Conservation (phyloP, 2,113 vertebrate species). For the Cichladusa arquata region DNA sequence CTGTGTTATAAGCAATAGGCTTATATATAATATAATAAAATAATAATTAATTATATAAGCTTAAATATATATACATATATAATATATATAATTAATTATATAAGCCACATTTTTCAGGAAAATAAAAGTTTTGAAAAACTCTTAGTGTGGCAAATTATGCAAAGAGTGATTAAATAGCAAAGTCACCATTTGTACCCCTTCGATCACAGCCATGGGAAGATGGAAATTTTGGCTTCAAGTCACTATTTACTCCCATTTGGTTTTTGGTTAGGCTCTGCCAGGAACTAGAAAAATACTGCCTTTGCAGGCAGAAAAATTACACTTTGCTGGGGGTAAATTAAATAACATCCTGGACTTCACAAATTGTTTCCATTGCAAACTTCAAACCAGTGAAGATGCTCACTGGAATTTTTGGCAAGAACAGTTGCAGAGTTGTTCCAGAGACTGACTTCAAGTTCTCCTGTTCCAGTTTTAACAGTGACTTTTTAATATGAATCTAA, state of each 20-base stretch:
- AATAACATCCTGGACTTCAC: not conserved
- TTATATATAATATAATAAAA: too few relatives aligned
- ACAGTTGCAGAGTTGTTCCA: not conserved
- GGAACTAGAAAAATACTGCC: not conserved
- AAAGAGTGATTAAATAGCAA: not conserved
- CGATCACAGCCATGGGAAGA: fast-evolving
- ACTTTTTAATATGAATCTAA: not conserved
- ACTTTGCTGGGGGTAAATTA: not conserved
- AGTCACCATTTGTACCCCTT: not conserved
- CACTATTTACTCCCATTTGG: not conserved
- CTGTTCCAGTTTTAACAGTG: not conserved
- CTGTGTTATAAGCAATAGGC: too few relatives aligned
- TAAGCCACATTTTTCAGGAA: not conserved
- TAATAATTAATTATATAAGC: too few relatives aligned
- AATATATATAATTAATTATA: too few relatives aligned
- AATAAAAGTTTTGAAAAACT: not conserved
- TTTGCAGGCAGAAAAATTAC: not conserved
- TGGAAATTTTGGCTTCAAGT: not conserved
- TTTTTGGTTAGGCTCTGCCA: not conserved
- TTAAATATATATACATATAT: too few relatives aligned
- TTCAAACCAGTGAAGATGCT: not conserved
- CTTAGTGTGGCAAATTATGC: not conserved
- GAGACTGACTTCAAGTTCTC: not conserved
- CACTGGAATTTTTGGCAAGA: not conserved
- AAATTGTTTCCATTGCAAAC: not conserved